A percentile compares a stretch with the other conserved stretches of the same genome.
These are phyloP conservation scores for Ctenosaura bakeri DNA, from an alignment of 2,797 vertebrate genomes.

Conservation along the genomic window DNA sequence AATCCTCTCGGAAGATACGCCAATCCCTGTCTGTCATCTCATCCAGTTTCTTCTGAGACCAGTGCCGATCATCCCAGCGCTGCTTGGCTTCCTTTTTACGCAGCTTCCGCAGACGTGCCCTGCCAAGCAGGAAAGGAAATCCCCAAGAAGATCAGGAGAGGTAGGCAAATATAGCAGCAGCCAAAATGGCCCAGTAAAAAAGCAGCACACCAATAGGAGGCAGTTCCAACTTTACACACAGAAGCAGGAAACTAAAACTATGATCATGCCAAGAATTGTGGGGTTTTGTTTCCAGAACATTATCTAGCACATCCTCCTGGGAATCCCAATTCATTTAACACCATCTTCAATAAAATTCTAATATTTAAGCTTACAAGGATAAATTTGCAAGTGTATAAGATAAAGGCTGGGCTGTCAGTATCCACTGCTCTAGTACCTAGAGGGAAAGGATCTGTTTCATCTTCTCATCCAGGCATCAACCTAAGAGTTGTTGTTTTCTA, in stretches of 20 bases:
- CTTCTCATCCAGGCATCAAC: background rate
- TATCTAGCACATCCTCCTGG: background rate
- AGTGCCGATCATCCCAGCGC: conserved; percentile 97
- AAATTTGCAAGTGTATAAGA: background rate
- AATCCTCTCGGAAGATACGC: conserved; percentile 97
- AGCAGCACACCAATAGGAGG: background rate
- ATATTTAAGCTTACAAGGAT: background rate
- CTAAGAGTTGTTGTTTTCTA: background rate
- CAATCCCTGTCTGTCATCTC: conserved; percentile 99
- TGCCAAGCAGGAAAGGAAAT: conserved; percentile 56
- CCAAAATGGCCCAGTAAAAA: background rate
- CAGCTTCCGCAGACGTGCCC: conserved; percentile 92
- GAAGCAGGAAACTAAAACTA: background rate
- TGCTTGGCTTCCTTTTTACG: conserved; percentile 98
- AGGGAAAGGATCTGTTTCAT: background rate
- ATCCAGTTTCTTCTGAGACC: conserved; percentile 99
- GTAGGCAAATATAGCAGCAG: background rate
- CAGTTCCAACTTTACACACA: background rate
- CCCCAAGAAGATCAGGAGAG: background rate
- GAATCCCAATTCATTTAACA: background rate
- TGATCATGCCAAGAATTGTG: background rate
- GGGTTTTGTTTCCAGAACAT: background rate
- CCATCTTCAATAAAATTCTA: background rate
- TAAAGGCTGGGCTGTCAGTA: background rate
- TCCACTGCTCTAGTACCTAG: background rate